Conservation (phyloP, 2,113 vertebrate species). For the Heliornis fulica region DNA sequence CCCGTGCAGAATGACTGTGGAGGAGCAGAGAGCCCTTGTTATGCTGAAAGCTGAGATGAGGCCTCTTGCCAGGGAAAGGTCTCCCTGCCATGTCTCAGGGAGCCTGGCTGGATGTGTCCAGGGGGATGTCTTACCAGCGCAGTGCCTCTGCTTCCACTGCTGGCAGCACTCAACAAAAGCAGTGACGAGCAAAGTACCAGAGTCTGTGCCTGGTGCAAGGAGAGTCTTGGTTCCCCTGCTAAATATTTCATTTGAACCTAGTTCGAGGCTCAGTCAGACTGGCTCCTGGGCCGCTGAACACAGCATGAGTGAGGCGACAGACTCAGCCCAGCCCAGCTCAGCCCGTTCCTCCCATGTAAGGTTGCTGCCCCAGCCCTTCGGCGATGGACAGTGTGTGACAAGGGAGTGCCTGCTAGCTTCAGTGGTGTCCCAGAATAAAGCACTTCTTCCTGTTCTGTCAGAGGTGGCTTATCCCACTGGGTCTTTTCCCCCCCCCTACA, state of each 20-base stretch:
- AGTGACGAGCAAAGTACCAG: background rate
- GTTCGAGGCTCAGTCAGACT: background rate
- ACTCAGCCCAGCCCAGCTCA: background rate
- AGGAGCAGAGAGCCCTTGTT: background rate
- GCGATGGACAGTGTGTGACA: background rate
- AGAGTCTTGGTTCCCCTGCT: background rate
- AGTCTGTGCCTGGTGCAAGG: background rate
- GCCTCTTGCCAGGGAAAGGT: background rate
- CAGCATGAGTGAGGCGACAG: background rate
- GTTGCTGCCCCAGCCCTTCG: background rate
- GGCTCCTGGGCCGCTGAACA: background rate
- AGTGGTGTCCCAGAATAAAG: background rate
- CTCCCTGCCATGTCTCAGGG: rapidly evolving
- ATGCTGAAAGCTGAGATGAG: background rate
- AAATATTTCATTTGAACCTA: background rate
- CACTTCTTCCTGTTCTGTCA: background rate
- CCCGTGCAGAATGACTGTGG: background rate
- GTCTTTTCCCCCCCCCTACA: background rate
- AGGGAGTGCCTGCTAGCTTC: background rate
- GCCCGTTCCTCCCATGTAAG: background rate
- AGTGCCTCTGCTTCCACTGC: background rate
- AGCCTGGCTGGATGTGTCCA: background rate
- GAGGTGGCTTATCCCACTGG: background rate
- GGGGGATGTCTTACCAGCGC: background rate
- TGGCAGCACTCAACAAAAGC: rapidly evolving